Conservation (phyloP, 2,113 vertebrate genomes). For the Neotoma lepida region DNA sequence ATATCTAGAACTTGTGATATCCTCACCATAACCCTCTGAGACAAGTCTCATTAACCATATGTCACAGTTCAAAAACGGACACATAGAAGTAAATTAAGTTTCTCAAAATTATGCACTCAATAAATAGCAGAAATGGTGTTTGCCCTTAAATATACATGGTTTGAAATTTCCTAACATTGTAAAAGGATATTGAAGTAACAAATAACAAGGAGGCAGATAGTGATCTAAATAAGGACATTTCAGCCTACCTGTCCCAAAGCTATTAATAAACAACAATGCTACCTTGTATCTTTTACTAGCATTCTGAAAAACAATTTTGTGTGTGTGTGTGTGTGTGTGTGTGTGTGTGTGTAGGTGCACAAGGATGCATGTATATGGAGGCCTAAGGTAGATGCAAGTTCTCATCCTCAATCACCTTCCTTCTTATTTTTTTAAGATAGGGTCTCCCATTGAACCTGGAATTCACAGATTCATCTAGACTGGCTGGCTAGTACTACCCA, state of each 20-base stretch:
- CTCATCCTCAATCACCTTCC: no score
- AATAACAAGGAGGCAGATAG: neutral
- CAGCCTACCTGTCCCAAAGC: neutral
- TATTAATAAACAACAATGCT: constrained; percentile 6
- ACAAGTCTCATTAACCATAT: neutral
- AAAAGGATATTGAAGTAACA: constrained; percentile 1
- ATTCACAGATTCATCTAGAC: neutral
- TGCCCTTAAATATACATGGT: neutral
- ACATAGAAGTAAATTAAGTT: constrained; percentile 13
- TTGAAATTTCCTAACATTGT: neutral
- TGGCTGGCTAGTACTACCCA: neutral
- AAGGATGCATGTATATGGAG: neutral
- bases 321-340: neutral
- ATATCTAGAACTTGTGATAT: neutral
- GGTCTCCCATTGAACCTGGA: neutral
- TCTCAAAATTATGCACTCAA: neutral
- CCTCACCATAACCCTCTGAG: neutral
- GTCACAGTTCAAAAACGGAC: constrained; percentile 34
- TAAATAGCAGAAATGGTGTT: constrained; percentile 34
- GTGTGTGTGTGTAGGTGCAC: neutral
- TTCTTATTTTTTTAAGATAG: neutral
- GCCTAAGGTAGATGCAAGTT: neutral
- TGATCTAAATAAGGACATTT: neutral
- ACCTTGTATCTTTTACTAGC: neutral
- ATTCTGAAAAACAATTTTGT: neutral